Evolutionary conservation across 2,888 invertebrate genomes (phyloP).

Genomic region (Eucriotettix oculatus): DNA sequence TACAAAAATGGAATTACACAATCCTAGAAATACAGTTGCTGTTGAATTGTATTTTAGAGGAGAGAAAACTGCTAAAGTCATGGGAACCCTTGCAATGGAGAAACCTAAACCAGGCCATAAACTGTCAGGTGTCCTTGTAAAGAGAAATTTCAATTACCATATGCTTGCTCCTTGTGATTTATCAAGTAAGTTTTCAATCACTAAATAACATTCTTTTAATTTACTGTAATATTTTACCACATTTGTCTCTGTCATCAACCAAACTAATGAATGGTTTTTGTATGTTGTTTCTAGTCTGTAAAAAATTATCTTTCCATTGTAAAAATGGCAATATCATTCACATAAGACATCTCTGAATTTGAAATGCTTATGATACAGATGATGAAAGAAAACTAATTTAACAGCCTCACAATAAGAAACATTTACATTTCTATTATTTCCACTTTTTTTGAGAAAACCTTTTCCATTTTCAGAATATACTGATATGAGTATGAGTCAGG

Average conservation of each 20-base stretch:
- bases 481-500: conserved; percentile 83
- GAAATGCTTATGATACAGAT: too few species aligned
- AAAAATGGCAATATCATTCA: too few species aligned
- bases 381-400: too few species aligned
- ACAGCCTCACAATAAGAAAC: too few species aligned
- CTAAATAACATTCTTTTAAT: too few species aligned
- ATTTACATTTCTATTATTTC: neutral
- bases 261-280: too few species aligned
- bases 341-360: too few species aligned
- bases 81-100: conserved; percentile 79
- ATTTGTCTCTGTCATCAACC: too few species aligned
- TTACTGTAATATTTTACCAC: too few species aligned
- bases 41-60: conserved; percentile 90
- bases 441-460: neutral
- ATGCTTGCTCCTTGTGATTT: conserved; percentile 81
- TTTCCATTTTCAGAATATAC: conserved; percentile 61
- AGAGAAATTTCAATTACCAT: conserved; percentile 96
- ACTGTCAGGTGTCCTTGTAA: conserved; percentile 86
- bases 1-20: conserved; percentile 77
- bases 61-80: conserved; percentile 95
- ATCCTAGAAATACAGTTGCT: conserved; percentile 88
- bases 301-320: too few species aligned
- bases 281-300: too few species aligned
- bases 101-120: conserved; percentile 60
- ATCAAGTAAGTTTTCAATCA: conserved; percentile 41